Evolutionary conservation across 2,797 vertebrate genomes (phyloP).

Genomic region (Sebastes dallii): DNA sequence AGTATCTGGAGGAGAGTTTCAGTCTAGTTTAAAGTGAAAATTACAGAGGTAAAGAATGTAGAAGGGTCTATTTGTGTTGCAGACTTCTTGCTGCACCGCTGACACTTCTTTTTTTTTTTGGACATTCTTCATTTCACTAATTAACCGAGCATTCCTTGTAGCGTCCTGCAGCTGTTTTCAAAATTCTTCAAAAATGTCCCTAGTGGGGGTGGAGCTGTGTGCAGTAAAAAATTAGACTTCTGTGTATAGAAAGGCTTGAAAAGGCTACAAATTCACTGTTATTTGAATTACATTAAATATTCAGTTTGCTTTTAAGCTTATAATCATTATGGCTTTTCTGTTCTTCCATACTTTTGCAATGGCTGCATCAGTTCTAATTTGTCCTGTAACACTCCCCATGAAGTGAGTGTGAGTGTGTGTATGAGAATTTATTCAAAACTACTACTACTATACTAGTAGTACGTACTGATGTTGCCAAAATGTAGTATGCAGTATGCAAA

Average conservation of each 20-base stretch:
- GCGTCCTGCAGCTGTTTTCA: neutral
- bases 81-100: constrained; percentile 19
- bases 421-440: no score
- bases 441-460: neutral
- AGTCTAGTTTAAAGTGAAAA: neutral
- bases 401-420: neutral
- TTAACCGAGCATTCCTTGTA: neutral
- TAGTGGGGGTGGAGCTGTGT: neutral
- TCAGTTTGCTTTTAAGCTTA: neutral
- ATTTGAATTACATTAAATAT: neutral
- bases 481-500: no score
- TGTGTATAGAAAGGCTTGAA: neutral
- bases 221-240: neutral
- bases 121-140: constrained; percentile 22
- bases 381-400: neutral
- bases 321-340: neutral
- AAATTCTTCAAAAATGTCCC: neutral
- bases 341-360: neutral
- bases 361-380: neutral
- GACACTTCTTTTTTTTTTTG: neutral
- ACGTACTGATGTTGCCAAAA: neutral
- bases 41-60: neutral
- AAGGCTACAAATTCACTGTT: neutral
- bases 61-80: neutral
- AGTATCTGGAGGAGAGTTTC: constrained; percentile 10